phyloP scores from a whole-genome alignment of 2,888 invertebrate genomes.

The Lucinisca nassula region DNA sequence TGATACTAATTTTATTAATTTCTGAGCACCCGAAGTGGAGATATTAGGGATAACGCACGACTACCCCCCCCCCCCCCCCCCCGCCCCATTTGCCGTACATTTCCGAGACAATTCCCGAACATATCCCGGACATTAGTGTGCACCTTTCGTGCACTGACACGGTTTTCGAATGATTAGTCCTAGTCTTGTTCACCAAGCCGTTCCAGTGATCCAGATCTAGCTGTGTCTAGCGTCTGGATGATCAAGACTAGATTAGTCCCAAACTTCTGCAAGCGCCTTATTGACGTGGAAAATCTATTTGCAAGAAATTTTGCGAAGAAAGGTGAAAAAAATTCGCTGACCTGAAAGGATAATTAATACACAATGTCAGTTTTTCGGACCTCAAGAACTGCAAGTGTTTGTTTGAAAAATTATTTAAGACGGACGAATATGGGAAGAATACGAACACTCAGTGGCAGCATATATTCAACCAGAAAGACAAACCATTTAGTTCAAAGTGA shows the following conservation, averaged over 20 bases:
- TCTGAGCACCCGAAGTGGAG: no score
- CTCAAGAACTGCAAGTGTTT: not conserved
- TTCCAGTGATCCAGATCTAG: no score
- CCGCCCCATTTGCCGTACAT: not conserved
- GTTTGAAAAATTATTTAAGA: not conserved
- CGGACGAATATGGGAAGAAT: not conserved
- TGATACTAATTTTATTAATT: no score
- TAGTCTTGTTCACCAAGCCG: no score
- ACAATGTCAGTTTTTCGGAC: constrained; percentile 4
- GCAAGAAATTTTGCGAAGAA: no score
- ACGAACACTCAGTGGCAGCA: not conserved
- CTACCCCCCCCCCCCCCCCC: not conserved
- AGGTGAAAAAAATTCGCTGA: no score
- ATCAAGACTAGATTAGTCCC: not conserved
- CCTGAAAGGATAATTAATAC: no score
- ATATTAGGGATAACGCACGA: no score
- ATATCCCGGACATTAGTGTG: not conserved
- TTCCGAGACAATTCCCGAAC: not conserved
- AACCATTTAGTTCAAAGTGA: not conserved
- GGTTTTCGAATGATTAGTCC: not conserved
- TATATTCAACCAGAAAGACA: not conserved
- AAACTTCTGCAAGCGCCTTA: no score
- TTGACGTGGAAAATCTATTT: no score
- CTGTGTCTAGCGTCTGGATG: no score
- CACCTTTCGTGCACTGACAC: not conserved